Conservation (phyloP, 2,888 invertebrate species). For the Ellobium chinense region DNA sequence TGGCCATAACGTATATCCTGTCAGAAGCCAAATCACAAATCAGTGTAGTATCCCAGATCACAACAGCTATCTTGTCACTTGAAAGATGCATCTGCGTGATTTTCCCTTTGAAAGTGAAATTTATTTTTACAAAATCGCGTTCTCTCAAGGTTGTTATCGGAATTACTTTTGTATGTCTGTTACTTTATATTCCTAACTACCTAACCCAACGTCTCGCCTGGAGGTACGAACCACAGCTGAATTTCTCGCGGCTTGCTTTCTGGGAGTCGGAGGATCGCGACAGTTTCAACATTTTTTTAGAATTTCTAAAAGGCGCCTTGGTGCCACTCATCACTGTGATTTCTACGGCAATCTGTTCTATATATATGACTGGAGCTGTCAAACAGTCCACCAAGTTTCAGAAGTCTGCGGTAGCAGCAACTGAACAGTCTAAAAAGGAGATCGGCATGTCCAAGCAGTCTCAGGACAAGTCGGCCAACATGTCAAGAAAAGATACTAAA, state of each 20-base stretch:
- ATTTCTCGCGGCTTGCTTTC: neutral
- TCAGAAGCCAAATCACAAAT: neutral
- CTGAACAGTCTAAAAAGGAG: too few species aligned
- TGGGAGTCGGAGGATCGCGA: neutral
- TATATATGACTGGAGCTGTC: neutral
- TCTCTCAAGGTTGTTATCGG: neutral
- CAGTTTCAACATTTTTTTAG: neutral
- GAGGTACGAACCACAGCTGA: neutral
- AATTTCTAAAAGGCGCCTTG: neutral
- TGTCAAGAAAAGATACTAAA: neutral
- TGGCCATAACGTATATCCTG: neutral
- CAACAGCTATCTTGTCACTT: neutral
- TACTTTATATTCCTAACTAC: neutral
- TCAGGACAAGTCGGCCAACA: too few species aligned
- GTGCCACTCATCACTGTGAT: neutral
- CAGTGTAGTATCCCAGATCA: neutral
- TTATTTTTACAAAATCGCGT: neutral
- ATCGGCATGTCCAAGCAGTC: too few species aligned
- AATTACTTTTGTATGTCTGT: neutral
- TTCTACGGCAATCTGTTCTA: neutral
- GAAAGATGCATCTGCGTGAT: slow-evolving; percentile 8
- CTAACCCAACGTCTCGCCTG: neutral
- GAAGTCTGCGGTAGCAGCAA: neutral
- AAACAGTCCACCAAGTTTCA: neutral
- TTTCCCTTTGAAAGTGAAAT: neutral